Conservation (phyloP, 2,888 invertebrate species). For the Griposia aprilina region DNA sequence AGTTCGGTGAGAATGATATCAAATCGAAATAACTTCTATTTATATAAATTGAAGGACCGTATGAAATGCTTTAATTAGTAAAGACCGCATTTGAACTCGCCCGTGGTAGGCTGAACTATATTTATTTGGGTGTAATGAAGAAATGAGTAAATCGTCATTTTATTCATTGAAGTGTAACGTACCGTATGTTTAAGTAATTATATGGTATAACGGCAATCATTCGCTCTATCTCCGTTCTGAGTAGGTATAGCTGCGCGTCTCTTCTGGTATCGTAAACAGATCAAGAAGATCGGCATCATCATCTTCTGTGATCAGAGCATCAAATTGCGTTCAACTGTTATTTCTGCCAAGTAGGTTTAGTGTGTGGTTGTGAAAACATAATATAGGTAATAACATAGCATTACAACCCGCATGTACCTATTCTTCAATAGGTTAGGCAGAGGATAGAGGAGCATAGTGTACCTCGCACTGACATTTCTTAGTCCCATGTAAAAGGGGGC, state of each 20-base stretch:
- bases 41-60: constrained; percentile 28
- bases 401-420: no score
- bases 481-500: neutral
- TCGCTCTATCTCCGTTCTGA: neutral
- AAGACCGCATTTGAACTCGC: constrained; percentile 43
- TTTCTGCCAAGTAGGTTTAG: neutral
- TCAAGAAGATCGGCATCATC: neutral
- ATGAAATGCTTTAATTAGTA: constrained; percentile 9
- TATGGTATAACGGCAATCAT: neutral
- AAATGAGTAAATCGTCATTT: neutral
- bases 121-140: neutral
- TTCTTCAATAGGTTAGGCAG: no score
- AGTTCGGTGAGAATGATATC: constrained; percentile 18
- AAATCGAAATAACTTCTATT: constrained; percentile 17
- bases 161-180: neutral
- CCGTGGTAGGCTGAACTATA: constrained; percentile 17
- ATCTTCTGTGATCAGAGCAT: neutral
- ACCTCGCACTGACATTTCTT: no score
- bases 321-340: neutral
- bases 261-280: neutral
- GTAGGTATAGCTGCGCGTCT: neutral
- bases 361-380: neutral
- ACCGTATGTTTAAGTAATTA: neutral
- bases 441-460: neutral
- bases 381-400: neutral